Evolutionary conservation across 2,888 invertebrate species (phyloP).

Genomic region (Stenodema calcarata): DNA sequence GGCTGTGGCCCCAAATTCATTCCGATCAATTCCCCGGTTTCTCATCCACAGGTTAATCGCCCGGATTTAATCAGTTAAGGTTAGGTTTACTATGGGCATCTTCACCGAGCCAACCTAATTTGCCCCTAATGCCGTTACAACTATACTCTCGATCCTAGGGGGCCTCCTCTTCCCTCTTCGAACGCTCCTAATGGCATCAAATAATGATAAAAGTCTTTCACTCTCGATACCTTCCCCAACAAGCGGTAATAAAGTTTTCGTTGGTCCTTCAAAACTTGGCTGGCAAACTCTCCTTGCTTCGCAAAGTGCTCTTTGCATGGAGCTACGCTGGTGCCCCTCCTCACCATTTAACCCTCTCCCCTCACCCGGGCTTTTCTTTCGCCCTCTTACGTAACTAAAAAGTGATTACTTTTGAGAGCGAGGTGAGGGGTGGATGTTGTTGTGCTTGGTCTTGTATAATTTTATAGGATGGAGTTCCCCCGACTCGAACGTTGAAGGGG

Average conservation of each 20-base stretch:
- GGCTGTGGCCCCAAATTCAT: background rate
- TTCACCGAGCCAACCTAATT: constrained; percentile 11
- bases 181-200: background rate
- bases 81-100: background rate
- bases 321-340: background rate
- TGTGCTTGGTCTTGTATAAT: constrained; percentile 13
- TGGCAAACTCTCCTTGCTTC: constrained; percentile 8
- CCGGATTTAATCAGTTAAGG: constrained; percentile 23
- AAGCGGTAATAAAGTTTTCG: constrained; percentile 9
- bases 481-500: background rate
- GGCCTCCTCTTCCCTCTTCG: background rate
- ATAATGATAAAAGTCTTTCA: constrained; percentile 33
- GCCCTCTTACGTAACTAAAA: constrained; percentile 25
- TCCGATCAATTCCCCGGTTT: background rate
- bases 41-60: background rate
- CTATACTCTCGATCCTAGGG: background rate
- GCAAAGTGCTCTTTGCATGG: constrained; percentile 31
- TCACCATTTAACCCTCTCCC: background rate
- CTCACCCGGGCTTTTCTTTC: constrained; percentile 2
- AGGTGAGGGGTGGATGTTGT: background rate
- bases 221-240: constrained; percentile 10
- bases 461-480: constrained; percentile 1
- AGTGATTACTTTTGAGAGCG: constrained; percentile 8
- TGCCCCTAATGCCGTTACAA: constrained; percentile 10
- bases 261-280: constrained; percentile 14